These are phyloP conservation scores for Acrocera orbiculus DNA, from an alignment of 2,888 invertebrate genomes.

Conservation along the genomic window DNA sequence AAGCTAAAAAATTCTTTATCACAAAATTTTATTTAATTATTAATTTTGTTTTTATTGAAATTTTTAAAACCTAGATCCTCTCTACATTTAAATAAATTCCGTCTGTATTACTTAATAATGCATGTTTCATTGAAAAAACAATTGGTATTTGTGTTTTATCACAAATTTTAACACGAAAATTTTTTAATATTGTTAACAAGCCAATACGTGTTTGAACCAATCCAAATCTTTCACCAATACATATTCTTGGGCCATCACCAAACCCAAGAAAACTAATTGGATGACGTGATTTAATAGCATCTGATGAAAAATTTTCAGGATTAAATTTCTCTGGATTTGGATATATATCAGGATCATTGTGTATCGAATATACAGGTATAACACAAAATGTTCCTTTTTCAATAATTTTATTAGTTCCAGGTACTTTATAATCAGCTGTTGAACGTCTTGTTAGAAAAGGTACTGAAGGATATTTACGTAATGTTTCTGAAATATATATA, in stretches of 20 bases:
- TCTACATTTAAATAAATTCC: conserved; percentile 7
- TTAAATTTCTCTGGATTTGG: conserved; percentile 42
- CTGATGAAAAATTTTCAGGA: conserved; percentile 38
- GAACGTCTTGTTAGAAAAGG: conserved; percentile 22
- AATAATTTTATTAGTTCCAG: conserved; percentile 18
- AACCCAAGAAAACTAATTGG: conserved; percentile 22
- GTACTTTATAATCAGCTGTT: conserved; percentile 21
- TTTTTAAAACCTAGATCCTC: too few relatives aligned
- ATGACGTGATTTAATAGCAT: conserved; percentile 19
- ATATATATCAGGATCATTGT: conserved; percentile 40
- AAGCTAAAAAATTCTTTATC: too few relatives aligned
- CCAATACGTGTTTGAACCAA: conserved; percentile 24
- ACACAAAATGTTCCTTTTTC: conserved; percentile 22
- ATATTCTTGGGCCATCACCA: conserved; percentile 25
- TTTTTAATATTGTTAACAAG: conserved; percentile 17
- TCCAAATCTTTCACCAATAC: conserved; percentile 27
- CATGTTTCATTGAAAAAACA: background rate
- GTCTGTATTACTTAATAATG: background rate
- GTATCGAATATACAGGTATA: conserved; percentile 27
- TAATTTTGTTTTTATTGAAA: too few relatives aligned
- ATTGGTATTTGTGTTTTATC: conserved; percentile 5
- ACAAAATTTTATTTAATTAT: too few relatives aligned
- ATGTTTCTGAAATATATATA: too few relatives aligned
- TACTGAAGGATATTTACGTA: conserved; percentile 32
- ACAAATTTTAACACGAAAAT: conserved; percentile 16